Percentiles rank a stretch among this genome's conserved stretches.
Evolutionary conservation across 64 coral and sea anemone genomes (phyloP).

Genomic region (Porites australiensis): DNA sequence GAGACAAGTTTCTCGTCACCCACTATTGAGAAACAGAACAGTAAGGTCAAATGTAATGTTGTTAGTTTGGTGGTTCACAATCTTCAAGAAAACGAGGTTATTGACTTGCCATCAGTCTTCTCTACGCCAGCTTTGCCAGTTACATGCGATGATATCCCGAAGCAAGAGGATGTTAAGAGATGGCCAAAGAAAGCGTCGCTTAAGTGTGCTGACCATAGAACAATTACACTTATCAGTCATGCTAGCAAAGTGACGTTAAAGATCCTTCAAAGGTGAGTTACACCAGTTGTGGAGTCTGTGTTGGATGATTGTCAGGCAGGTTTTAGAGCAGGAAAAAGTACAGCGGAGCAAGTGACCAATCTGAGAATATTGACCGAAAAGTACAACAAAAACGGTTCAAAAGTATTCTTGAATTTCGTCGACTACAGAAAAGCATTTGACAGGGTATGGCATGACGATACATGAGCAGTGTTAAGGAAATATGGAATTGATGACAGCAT

Average conservation of each 20-base stretch:
- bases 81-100: too few relatives aligned
- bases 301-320: neutral
- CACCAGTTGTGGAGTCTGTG: neutral
- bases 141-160: too few relatives aligned
- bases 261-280: neutral
- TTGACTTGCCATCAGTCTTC: too few relatives aligned
- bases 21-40: too few relatives aligned
- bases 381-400: constrained; percentile 4
- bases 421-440: constrained; percentile 27
- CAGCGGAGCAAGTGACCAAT: neutral
- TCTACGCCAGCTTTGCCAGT: too few relatives aligned
- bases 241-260: constrained; percentile 11
- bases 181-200: neutral
- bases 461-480: neutral
- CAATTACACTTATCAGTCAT: constrained; percentile 16
- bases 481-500: neutral
- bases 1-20: too few relatives aligned
- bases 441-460: constrained; percentile 29
- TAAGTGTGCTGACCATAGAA: constrained; percentile 1
- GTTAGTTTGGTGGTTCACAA: too few relatives aligned
- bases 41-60: too few relatives aligned
- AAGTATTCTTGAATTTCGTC: constrained; percentile 25
- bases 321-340: neutral
- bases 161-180: too few relatives aligned
- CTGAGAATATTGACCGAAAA: constrained; percentile 6